These are phyloP conservation scores for Ciconia nigra DNA, from an alignment of 2,797 vertebrate species.

Conservation along the genomic window DNA sequence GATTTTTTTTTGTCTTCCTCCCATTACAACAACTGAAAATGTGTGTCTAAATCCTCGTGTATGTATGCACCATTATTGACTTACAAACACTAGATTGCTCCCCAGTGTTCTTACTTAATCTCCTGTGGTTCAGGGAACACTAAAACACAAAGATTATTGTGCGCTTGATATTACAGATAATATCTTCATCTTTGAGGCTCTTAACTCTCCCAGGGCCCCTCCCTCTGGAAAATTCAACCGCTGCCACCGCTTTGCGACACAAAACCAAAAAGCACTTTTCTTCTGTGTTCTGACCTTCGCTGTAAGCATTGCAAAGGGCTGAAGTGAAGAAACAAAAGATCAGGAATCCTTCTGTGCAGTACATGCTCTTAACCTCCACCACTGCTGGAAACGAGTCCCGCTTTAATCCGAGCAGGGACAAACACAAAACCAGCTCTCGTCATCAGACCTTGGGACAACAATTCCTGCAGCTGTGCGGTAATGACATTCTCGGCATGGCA, in stretches of 20 bases:
- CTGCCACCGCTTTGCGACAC: background rate
- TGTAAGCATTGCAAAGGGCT: background rate
- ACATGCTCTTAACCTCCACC: conserved; percentile 32
- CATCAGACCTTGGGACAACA: conserved; percentile 47
- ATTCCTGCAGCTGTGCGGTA: conserved; percentile 23
- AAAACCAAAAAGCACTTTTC: background rate
- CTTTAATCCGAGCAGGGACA: conserved; percentile 13
- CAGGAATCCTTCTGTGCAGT: background rate
- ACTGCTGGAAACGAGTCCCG: background rate
- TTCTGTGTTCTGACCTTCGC: background rate
- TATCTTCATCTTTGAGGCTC: background rate
- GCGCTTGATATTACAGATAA: background rate
- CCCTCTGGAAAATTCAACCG: conserved; percentile 6
- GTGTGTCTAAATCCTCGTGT: background rate
- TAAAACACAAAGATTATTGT: background rate
- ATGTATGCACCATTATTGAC: background rate
- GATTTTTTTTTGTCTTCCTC: background rate
- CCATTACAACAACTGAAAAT: background rate
- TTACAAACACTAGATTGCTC: background rate
- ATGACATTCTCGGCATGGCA: background rate
- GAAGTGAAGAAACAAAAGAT: conserved; percentile 3
- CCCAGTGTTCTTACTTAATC: background rate
- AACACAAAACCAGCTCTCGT: conserved; percentile 23
- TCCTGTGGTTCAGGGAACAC: background rate
- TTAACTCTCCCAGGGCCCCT: background rate